These are phyloP conservation scores for Pterocles burchelli DNA, from an alignment of 2,113 vertebrate genomes.

Conservation along the genomic window DNA sequence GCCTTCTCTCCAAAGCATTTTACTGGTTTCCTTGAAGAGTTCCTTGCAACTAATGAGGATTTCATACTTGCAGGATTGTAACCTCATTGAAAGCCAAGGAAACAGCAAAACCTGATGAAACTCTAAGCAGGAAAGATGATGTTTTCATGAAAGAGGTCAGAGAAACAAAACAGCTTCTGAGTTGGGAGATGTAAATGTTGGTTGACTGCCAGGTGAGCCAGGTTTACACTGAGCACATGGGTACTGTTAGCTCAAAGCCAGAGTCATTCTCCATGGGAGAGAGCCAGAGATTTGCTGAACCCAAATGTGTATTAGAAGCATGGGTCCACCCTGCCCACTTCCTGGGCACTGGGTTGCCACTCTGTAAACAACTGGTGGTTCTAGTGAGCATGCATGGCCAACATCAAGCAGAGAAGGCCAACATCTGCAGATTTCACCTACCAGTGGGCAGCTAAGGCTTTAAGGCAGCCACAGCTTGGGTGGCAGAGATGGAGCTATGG, in stretches of 20 bases:
- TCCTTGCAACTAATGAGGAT: neutral
- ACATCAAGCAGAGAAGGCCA: neutral
- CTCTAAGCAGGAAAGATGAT: neutral
- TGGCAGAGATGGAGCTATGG: neutral
- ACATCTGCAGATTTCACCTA: neutral
- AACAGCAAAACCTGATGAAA: neutral
- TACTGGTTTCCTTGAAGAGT: neutral
- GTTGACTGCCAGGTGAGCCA: no score
- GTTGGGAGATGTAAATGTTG: neutral
- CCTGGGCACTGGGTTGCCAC: neutral
- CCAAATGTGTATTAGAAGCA: neutral
- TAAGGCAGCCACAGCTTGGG: neutral
- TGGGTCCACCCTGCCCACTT: rapidly evolving
- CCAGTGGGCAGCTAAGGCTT: neutral
- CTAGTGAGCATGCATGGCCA: neutral
- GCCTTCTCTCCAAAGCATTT: neutral
- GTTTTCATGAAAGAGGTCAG: neutral
- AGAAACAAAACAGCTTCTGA: neutral
- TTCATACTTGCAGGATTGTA: neutral
- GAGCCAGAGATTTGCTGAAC: neutral
- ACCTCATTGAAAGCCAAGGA: neutral
- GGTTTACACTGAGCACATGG: neutral
- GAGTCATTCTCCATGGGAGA: neutral
- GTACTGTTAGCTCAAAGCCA: neutral
- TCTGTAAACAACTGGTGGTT: neutral